Evolutionary conservation across 1,140 invertebrate species (phyloP).

Genomic region (Drosophila pallidifrons): DNA sequence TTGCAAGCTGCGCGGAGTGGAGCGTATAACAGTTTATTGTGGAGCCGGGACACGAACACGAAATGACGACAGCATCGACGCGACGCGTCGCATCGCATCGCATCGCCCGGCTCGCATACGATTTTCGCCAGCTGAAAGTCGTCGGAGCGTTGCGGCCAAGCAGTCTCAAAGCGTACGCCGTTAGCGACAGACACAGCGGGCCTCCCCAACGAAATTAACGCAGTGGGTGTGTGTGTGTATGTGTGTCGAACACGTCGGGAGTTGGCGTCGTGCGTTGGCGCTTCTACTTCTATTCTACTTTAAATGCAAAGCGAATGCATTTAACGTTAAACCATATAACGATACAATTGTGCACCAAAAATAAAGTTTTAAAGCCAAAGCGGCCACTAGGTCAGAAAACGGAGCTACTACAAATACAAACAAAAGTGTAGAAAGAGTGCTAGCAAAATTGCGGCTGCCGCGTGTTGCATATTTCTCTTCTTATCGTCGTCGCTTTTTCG

Average conservation of each 20-base stretch:
- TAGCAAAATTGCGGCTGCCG: constrained; percentile 4
- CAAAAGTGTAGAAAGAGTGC: constrained; percentile 3
- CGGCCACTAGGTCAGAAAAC: constrained; percentile 26
- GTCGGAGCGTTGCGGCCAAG: constrained; percentile 71
- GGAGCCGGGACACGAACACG: constrained; percentile 44
- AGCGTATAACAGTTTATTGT: constrained; percentile 37
- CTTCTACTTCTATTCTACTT: constrained; percentile 3
- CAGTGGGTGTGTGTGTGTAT: not conserved
- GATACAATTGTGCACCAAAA: constrained; percentile 7
- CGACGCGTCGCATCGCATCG: not conserved
- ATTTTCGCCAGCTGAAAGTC: constrained; percentile 60
- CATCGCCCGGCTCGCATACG: constrained; percentile 18
- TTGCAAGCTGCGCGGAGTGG: not conserved
- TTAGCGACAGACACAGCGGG: constrained; percentile 70
- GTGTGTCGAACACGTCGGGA: constrained; percentile 17
- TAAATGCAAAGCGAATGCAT: constrained; percentile 8
- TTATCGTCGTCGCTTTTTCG: not conserved
- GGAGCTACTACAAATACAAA: not conserved
- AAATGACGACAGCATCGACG: constrained; percentile 13
- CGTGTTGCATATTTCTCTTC: not conserved
- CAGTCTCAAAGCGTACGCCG: constrained; percentile 73
- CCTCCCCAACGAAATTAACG: constrained; percentile 18
- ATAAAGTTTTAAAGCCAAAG: not conserved
- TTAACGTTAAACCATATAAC: constrained; percentile 1
- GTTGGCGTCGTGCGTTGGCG: constrained; percentile 38